Percentiles rank a stretch among this genome's conserved stretches.
phyloP scores from a whole-genome alignment of 1,140 invertebrate species.

The Camponotus pennsylvanicus region DNA sequence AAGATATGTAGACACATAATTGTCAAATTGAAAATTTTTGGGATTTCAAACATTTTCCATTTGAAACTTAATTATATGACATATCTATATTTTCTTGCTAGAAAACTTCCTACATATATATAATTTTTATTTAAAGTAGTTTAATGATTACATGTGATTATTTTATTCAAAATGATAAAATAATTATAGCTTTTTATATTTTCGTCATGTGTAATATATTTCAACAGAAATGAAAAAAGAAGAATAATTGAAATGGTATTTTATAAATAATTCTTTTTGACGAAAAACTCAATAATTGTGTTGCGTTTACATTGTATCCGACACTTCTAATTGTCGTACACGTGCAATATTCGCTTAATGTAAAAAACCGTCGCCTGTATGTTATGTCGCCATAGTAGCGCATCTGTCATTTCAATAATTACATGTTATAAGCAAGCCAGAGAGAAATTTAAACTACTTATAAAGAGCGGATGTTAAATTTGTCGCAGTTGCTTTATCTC shows the following conservation, averaged over 20 bases:
- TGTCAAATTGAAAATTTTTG: no score
- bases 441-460: conserved; percentile 19
- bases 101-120: no score
- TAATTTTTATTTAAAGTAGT: no score
- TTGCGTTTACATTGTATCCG: not conserved
- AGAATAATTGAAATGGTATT: not conserved
- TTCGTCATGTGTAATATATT: not conserved
- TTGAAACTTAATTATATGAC: no score
- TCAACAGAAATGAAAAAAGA: not conserved
- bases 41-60: no score
- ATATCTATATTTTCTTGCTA: no score
- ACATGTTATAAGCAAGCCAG: conserved; percentile 61
- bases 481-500: not conserved
- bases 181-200: not conserved
- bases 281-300: not conserved
- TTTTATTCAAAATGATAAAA: no score
- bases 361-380: conserved; percentile 8
- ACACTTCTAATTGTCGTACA: not conserved
- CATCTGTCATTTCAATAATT: conserved; percentile 61
- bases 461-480: conserved; percentile 7
- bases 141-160: no score
- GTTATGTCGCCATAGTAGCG: conserved; percentile 14
- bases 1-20: no score
- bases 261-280: not conserved
- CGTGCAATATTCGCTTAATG: not conserved